Percentiles rank a stretch among this genome's conserved stretches.
Evolutionary conservation across 2,888 invertebrate species (phyloP).

Genomic region (Macaria notata): DNA sequence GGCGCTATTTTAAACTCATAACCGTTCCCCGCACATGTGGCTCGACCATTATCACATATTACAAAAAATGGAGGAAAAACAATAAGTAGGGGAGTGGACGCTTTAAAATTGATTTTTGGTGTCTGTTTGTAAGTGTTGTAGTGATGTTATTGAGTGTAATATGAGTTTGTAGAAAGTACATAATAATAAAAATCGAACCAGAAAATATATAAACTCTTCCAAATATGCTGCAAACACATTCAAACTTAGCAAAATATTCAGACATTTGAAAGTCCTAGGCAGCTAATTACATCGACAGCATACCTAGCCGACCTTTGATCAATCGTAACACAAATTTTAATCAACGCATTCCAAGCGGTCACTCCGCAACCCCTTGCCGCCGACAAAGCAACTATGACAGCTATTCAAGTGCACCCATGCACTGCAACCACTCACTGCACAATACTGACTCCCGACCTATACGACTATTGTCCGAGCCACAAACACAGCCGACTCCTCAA

Average conservation of each 20-base stretch:
- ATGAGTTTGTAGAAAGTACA: not conserved
- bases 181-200: not conserved
- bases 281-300: conserved; percentile 5
- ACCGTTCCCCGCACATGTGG: conserved; percentile 79
- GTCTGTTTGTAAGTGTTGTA: conserved; percentile 32
- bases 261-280: not conserved
- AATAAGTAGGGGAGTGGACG: conserved; percentile 71
- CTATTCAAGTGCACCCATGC: conserved; percentile 51
- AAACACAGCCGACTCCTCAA: conserved; percentile 40
- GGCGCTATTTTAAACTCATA: conserved; percentile 82
- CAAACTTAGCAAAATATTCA: too few relatives aligned
- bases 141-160: not conserved
- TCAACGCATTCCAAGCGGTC: conserved; percentile 61
- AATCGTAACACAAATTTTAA: conserved; percentile 58
- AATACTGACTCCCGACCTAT: conserved; percentile 47
- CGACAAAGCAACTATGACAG: conserved; percentile 65
- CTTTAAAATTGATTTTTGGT: conserved; percentile 69
- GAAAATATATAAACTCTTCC: too few relatives aligned
- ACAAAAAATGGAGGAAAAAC: conserved; percentile 79
- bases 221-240: too few relatives aligned
- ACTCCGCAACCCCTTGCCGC: conserved; percentile 41
- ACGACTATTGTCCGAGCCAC: conserved; percentile 31
- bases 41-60: conserved; percentile 81
- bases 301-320: conserved; percentile 35
- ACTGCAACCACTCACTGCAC: conserved; percentile 34